Evolutionary conservation across 2,113 vertebrate species (phyloP), one percentile per base, ranked within the genome.

Genomic region (Jaculus jaculus): DNA sequence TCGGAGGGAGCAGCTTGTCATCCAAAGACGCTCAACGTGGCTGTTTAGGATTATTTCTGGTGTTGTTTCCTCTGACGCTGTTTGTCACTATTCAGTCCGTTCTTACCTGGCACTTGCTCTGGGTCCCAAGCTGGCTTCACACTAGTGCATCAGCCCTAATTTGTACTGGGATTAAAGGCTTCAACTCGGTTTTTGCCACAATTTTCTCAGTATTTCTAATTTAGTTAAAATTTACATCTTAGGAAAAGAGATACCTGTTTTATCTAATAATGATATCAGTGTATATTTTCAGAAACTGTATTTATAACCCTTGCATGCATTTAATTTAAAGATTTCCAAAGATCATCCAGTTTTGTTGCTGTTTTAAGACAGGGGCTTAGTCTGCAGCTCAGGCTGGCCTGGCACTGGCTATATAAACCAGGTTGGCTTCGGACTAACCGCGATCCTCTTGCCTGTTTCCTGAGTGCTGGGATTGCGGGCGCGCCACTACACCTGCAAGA

Each of bases 161-260:
- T 54, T 78, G 75, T 60, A 11, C 32, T 32, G 1, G 20, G 20
- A 9, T 60, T 68, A 32, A 24, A 60, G 21, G 32, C 30, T 92
- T 60, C 81, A 66, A 81, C 89, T 94, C 26, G 68, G 34, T 61
- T 89, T 93, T 75, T 78, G 54, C 30, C 30, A 78, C 32, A 20
- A 17, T 93, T 82, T 88, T 93, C 66, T 96, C 11, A 90, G 51
- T 79, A 21, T 92, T 94, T 95, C 77, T 81, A 63, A 71, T 69
- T 61, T 72, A 37, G 8, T 80, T 81, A 77, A 63, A 30, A 85
- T 20, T 77, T 77, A 37, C 0, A 4, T 71, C 37, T 86, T 82
- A 89, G 51, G 21, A 89, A 2, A 78, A 39, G 63, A 96, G 47
- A 87, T 39, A 9, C 17, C 85, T 73, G 58, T 13, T 77, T 90